Conservation (phyloP, 2,113 vertebrate genomes). For the Pseudopodoces humilis region DNA sequence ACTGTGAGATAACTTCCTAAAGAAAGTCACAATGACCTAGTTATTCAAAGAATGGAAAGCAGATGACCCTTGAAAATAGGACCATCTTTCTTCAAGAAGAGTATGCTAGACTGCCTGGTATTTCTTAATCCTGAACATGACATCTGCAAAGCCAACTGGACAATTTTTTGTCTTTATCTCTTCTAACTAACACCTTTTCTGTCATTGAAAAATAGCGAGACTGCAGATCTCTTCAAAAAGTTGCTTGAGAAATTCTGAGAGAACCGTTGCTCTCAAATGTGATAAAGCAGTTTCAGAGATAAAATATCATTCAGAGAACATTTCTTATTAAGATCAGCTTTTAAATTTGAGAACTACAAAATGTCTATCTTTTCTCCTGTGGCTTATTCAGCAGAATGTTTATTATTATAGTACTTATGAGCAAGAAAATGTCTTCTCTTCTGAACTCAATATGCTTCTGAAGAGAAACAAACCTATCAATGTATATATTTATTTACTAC, state of each 20-base stretch:
- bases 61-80: neutral
- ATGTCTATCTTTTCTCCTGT: neutral
- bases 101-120: neutral
- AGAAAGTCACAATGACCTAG: neutral
- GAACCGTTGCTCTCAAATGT: neutral
- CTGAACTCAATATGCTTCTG: neutral
- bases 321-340: neutral
- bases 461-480: neutral
- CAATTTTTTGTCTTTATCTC: neutral
- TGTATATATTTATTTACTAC: neutral
- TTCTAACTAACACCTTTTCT: neutral
- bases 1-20: neutral
- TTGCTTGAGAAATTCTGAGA: neutral
- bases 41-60: neutral
- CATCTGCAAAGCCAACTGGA: neutral
- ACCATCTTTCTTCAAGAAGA: neutral
- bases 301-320: neutral
- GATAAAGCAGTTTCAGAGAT: neutral
- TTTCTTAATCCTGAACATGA: neutral
- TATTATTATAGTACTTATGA: neutral
- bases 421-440: neutral
- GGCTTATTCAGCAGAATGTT: neutral
- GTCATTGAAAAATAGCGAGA: neutral
- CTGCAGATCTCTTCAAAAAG: neutral
- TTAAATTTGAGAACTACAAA: constrained; percentile 10